Evolutionary conservation across 2,797 vertebrate genomes (phyloP), one percentile per base, ranked within the genome.

Genomic region (Phalloptychus januarius): DNA sequence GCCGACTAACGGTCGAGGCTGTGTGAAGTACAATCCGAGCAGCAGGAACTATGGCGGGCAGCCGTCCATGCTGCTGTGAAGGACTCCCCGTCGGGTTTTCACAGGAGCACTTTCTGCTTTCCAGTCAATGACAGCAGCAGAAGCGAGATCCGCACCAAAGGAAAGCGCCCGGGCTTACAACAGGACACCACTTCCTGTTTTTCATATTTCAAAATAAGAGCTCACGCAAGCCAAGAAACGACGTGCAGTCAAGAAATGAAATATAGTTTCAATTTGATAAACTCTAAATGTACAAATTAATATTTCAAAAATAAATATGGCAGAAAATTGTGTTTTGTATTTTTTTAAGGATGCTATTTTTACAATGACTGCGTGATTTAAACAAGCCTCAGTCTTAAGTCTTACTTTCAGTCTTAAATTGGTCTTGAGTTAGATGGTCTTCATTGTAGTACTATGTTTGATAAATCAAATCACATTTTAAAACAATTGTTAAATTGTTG

Each of bases 71-170:
- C 79, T 81, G 91, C 46, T 84, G 77, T 78, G 85, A 80, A 70
- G 67, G 67, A 70, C 40, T 44, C 67, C 67, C 40, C 40, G 67
- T 86, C 87, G 80, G 72, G 80, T 52, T 77, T 80, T 86, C 84
- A 79, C 85, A 74, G 83, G 75, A 82, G 82, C 86, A 83, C 79
- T 25, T 88, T 89, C 78, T 50, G 83, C 85, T 89, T 85, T 80
- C 71, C 91, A 86, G 81, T 86, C 91, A 90, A 56, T 93, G 92
- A 94, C 94, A 94, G 90, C 56, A 48, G 45, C 46, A 83, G 31
- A 18, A 23, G 6, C 36, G 7, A 38, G 87, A 72, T 6, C 78
- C 65, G 75, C 78, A 75, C 4, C 0, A 82, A 81, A 52, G 8
- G 0, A 87, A 89, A 74, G 0, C 0, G 0, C 0, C 7, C 12